phyloP scores from a whole-genome alignment of 1,140 invertebrate genomes.

The Danaus plexippus region DNA sequence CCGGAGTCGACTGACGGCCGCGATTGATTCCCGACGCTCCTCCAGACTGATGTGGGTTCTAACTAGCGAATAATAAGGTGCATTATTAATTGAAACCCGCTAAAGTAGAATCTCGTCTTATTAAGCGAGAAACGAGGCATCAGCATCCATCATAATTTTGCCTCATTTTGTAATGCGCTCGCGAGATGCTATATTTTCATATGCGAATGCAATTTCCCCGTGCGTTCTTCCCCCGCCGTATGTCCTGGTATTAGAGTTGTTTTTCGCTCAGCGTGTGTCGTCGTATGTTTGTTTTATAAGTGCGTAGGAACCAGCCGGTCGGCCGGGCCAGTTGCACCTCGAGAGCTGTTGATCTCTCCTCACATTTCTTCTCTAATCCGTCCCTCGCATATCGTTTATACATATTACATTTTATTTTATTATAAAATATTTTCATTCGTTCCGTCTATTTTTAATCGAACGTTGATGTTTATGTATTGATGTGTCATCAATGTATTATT shows the following conservation, averaged over 20 bases:
- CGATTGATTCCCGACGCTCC: constrained; percentile 29
- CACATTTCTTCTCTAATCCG: constrained; percentile 48
- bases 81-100: constrained; percentile 12
- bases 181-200: constrained; percentile 58
- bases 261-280: constrained; percentile 16
- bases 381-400: constrained; percentile 4
- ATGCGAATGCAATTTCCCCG: constrained; percentile 38
- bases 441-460: too few relatives aligned
- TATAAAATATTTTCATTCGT: too few relatives aligned
- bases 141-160: constrained; percentile 69
- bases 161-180: constrained; percentile 64
- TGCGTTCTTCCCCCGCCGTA: constrained; percentile 20
- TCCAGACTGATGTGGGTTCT: constrained; percentile 11
- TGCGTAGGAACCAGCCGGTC: constrained; percentile 48
- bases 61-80: constrained; percentile 19
- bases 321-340: constrained; percentile 31
- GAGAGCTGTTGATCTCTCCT: constrained; percentile 43
- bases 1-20: constrained; percentile 25
- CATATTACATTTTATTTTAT: too few relatives aligned
- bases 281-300: constrained; percentile 24
- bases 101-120: constrained; percentile 49
- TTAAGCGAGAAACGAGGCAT: constrained; percentile 62
- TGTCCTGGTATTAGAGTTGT: constrained; percentile 22
- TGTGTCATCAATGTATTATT: too few relatives aligned
- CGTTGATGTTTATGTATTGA: too few relatives aligned